Evolutionary conservation across 2,888 invertebrate genomes (phyloP), one percentile per base, ranked within the genome.

Genomic region (Adelphocoris suturalis): DNA sequence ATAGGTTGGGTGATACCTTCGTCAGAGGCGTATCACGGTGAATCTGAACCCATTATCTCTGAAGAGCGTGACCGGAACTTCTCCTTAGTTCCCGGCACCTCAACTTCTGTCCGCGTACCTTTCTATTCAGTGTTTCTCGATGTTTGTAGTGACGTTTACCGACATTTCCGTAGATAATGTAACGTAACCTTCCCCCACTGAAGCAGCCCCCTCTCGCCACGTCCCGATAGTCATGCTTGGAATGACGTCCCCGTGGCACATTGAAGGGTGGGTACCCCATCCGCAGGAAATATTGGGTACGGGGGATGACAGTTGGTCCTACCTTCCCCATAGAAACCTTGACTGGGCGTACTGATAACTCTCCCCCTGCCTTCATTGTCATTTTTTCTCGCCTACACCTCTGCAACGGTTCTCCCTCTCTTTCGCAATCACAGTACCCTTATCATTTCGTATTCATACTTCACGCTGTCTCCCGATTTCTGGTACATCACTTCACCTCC

Each of bases 261-360:
- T 68, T 68, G 48, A 82, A 82, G 48, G 82, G 46, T 48, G 37
- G 46, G 82, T 23, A 28, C 82, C n/a, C 19, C 52, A 82, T 52
- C 48, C 27, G 52, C 46, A 75, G 86, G 86, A 86, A 86, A 86
- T 86, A 86, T 86, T 86, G 68, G 48, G 75, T 19, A 23, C 61
- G 61, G 37, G n/a, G 57, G 75, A 19, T 86, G 86, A 86, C 86
- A 86, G 86, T 11, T 23, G 27, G 82, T 82, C 52, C 82, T 82
- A 82, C 82, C 82, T 82, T 82, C 48, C 68, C 68, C 78, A 78
- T 78, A 78, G 78, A 78, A 80, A 48, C 52, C 52, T 68, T 82
- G 82, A 82, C 82, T 82, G 23, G 82, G 47, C 3, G 52, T 19
- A 2, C 82, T 82, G 82, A 82, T 82, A 82, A 82, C 82, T 82